Evolutionary conservation across 1,140 invertebrate species (phyloP), one percentile per base, ranked within the genome.

Genomic region (Ctenoplectra terminalis): DNA sequence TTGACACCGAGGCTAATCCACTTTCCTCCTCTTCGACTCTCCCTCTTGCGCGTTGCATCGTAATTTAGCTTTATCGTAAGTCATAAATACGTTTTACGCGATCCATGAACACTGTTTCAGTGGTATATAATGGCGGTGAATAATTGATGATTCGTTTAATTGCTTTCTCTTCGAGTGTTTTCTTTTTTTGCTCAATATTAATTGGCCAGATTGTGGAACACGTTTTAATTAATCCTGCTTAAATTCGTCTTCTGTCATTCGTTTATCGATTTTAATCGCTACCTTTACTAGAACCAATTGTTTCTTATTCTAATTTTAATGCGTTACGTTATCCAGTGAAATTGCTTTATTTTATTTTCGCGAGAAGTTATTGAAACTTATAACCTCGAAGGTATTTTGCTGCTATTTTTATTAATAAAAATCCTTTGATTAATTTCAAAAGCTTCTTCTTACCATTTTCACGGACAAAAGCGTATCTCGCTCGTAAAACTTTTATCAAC

Each of bases 1-100:
- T 79, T 46, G 81, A 72, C 67, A 71, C 58, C 20, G 23, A 0
- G 15, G 17, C 34, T 72, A 79, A 80, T 83, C 46, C 70, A 63
- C 46, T 56, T 20, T 8, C n/a, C 6, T 13, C 20, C 64, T 15
- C 0, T 7, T 37, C 37, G 1, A 31, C 56, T 31, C 13, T 34
- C 63, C 17, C n/a, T 29, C 31, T 40, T 37, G 2, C 11, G 23
- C 5, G 23, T 70, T 54, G 8, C 4, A 9, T 34, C 31, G 20
- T 48, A 40, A 46, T 37, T 66, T 23, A 11, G 9, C 20, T 26
- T 70, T 79, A 64, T 66, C 34, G 31, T 60, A 23, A 43, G 52
- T 34, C 37, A 48, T 52, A 73, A 40, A 50, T 81, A 67, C 17
- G 54, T 50, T 73, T 73, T 9, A 15, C 26, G 58, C 50, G 40